These are phyloP conservation scores for Machaerirhynchus nigripectus DNA, from an alignment of 2,113 vertebrate species.

Conservation along the genomic window DNA sequence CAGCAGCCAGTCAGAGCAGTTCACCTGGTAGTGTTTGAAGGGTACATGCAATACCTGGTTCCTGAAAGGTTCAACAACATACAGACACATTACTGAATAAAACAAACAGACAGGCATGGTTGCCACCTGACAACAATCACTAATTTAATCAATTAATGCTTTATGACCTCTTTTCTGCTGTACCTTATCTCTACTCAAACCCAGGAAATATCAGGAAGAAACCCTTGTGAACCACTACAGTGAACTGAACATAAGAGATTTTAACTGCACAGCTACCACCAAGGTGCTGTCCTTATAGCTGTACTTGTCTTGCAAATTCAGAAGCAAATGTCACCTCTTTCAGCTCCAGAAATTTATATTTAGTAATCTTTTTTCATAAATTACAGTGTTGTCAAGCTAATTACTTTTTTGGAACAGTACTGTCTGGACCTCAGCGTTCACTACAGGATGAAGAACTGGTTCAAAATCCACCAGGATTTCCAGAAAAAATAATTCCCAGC, in stretches of 20 bases:
- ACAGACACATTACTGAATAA: not conserved
- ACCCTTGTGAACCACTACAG: not conserved
- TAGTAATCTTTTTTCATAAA: not conserved
- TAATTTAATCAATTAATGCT: not conserved
- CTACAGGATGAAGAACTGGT: not conserved
- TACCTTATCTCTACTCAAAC: not conserved
- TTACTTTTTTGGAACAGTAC: not conserved
- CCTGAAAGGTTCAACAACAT: constrained; percentile 58
- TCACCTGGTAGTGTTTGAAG: constrained; percentile 77
- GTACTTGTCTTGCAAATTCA: not conserved
- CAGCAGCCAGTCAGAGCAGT: constrained; percentile 78
- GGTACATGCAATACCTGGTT: constrained; percentile 76
- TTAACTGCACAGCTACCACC: not conserved
- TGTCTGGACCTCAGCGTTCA: not conserved
- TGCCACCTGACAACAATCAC: not conserved
- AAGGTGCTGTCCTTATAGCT: not conserved
- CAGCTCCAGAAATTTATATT: not conserved
- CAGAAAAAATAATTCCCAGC: not conserved
- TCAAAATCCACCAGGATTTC: not conserved
- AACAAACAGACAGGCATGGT: not conserved
- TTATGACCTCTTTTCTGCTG: not conserved
- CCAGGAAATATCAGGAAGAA: not conserved
- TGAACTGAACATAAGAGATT: not conserved
- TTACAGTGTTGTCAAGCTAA: not conserved
- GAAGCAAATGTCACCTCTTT: not conserved